Evolutionary conservation across 2,113 vertebrate species (phyloP), one percentile per base, ranked within the genome.

Genomic region (Rhinolophus ferrumequinum): DNA sequence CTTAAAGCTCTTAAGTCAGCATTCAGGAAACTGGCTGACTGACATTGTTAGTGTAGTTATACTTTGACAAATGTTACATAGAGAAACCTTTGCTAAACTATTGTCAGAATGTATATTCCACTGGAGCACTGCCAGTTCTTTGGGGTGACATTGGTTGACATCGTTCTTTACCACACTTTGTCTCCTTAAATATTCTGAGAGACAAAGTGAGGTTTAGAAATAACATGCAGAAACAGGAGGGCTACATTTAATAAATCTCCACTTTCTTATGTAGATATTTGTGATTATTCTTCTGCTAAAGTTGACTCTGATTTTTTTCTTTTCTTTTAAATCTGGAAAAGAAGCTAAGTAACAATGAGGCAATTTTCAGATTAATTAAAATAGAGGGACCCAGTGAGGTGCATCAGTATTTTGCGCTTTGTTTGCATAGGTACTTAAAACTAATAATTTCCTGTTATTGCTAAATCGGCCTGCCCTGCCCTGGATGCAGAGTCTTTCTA

Each of bases 401-500:
- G 91, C 47, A 86, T 85, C 83, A 81, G 22, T 33, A 84, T 79
- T 90, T 93, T 97, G 69, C 93, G 86, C 6, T n/a, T 95, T 87
- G 80, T 1, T 96, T 96, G 56, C 64, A 60, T 28, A 81, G 8
- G 0, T 79, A 44, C 82, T 92, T 7, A 96, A 67, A 96, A 96
- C 95, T 72, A 90, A 69, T 30, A 58, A 92, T 93, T 67, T 94
- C 3, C 33, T 19, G n/a, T n/a, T 93, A 16, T 8, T 93, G 41
- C 22, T 95, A 38, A 94, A 13, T 26, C 96, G 30, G 44, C 7
- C 79, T 79, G 21, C 0, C 7, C 79, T 79, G 21, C 0, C 64
- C 54, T 88, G 7, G 19, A 13, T 87, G 2, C 12, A 88, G 91
- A 66, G 8, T 88, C 66, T 4, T 94, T 28, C 4, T 67, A 47